These are phyloP conservation scores for Xenentodon cancila DNA, from an alignment of 2,797 vertebrate genomes.

Conservation along the genomic window DNA sequence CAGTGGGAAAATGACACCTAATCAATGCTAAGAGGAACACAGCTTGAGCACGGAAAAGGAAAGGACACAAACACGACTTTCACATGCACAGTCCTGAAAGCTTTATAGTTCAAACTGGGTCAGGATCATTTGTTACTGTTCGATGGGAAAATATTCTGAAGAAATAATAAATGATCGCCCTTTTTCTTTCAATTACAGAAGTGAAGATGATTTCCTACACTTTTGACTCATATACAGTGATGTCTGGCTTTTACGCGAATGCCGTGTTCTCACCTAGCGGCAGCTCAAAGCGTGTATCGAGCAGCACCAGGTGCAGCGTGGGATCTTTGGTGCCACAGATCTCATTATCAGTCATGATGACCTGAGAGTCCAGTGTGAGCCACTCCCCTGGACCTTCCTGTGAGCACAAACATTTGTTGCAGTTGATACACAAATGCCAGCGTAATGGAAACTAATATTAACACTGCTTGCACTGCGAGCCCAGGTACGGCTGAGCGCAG, in stretches of 20 bases:
- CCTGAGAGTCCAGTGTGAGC: conserved; percentile 94
- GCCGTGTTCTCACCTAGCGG: conserved; percentile 86
- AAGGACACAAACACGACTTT: conserved; percentile 41
- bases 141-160: conserved; percentile 30
- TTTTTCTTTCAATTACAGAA: neutral
- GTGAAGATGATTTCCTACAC: conserved; percentile 32
- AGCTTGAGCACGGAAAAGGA: conserved; percentile 40
- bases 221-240: conserved; percentile 8
- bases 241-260: conserved; percentile 8
- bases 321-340: conserved; percentile 98
- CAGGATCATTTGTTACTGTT: conserved; percentile 50
- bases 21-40: conserved; percentile 67
- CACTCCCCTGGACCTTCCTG: conserved; percentile 97
- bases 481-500: neutral
- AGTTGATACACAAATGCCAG: neutral
- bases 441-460: conserved; percentile 1
- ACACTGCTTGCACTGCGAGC: neutral
- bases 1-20: conserved; percentile 64
- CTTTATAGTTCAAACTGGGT: conserved; percentile 48
- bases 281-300: conserved; percentile 95
- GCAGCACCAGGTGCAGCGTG: conserved; percentile 93
- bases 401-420: conserved; percentile 25
- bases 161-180: conserved; percentile 30
- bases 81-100: conserved; percentile 14
- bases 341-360: conserved; percentile 96